A percentile compares a stretch with the other conserved stretches of the same genome.
phyloP scores from a whole-genome alignment of 2,888 invertebrate genomes.

The Pollenia labialis region DNA sequence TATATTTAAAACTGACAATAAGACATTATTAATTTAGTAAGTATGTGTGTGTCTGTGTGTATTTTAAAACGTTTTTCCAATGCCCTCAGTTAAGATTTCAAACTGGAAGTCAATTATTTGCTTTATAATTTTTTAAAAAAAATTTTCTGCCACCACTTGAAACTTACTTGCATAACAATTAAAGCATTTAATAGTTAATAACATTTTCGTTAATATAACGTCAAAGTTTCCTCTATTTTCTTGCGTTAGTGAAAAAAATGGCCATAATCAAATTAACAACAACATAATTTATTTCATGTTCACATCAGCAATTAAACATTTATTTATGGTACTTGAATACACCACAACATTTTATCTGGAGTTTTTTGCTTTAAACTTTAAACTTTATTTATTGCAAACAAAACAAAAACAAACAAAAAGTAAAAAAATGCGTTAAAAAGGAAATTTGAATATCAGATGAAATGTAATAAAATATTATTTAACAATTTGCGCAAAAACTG shows the following conservation, averaged over 20 bases:
- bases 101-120: slow-evolving; percentile 19
- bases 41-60: background rate
- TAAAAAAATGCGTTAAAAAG: slow-evolving; percentile 1
- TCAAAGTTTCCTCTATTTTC: slow-evolving; percentile 33
- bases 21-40: no score
- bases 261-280: slow-evolving; percentile 44
- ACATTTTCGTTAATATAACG: slow-evolving; percentile 47
- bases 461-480: slow-evolving; percentile 46
- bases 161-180: slow-evolving; percentile 29
- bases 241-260: background rate
- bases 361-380: slow-evolving; percentile 11
- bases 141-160: background rate
- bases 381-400: slow-evolving; percentile 3
- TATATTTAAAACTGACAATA: no score
- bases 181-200: slow-evolving; percentile 38
- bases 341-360: slow-evolving; percentile 4
- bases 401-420: background rate
- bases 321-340: slow-evolving; percentile 12
- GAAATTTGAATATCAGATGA: background rate
- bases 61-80: slow-evolving; percentile 1
- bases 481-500: slow-evolving; percentile 32
- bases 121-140: background rate
- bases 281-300: slow-evolving; percentile 54
- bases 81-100: background rate
- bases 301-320: slow-evolving; percentile 25